Percentiles rank a stretch among this genome's conserved stretches.
Conservation (phyloP, 2,797 vertebrate genomes). For the Pteronotus mesoamericanus region DNA sequence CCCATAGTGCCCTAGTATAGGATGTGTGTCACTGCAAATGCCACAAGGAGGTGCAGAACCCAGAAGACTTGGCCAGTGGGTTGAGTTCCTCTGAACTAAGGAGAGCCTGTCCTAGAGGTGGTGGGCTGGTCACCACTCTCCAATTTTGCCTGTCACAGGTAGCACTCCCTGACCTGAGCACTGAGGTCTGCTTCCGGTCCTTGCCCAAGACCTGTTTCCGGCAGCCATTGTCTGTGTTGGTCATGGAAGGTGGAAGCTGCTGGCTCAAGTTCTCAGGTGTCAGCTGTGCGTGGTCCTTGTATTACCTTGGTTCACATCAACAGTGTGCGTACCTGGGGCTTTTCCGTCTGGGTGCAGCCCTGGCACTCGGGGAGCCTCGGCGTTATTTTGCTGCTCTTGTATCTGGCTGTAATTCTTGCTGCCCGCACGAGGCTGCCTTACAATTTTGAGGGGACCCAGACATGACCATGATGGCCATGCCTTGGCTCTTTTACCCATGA, state of each 20-base stretch:
- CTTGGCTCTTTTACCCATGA: not conserved
- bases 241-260: not conserved
- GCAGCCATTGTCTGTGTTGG: not conserved
- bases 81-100: not conserved
- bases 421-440: not conserved
- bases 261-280: not conserved
- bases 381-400: not conserved
- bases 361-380: too few relatives aligned
- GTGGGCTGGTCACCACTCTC: accelerated
- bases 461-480: accelerated
- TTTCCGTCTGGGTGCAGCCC: accelerated
- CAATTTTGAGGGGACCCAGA: not conserved
- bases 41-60: not conserved
- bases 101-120: not conserved
- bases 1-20: not conserved
- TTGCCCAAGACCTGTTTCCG: not conserved
- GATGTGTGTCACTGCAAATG: not conserved
- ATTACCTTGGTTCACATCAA: accelerated
- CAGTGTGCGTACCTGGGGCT: accelerated
- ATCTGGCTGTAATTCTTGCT: not conserved
- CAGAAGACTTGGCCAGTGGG: not conserved
- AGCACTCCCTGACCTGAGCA: not conserved
- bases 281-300: accelerated
- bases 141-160: accelerated
- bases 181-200: not conserved